Evolutionary conservation across 2,797 vertebrate species (phyloP).

Genomic region (Oreochromis mossambicus): DNA sequence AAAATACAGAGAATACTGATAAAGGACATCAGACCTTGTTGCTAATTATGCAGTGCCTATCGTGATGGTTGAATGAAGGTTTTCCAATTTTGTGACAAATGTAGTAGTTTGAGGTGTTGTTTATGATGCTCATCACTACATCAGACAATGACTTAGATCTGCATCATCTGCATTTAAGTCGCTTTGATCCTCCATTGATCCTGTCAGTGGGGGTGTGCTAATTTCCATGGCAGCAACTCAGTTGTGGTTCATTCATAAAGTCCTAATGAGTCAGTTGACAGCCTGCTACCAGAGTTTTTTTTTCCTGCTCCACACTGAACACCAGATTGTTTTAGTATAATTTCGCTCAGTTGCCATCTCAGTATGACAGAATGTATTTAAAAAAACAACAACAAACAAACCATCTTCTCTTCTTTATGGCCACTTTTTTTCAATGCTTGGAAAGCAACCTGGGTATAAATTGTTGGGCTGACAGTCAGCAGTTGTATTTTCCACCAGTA

Average conservation of each 20-base stretch:
- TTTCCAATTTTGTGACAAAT: neutral
- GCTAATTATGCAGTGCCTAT: neutral
- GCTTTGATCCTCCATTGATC: neutral
- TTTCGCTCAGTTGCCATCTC: neutral
- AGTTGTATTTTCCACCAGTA: neutral
- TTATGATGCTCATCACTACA: neutral
- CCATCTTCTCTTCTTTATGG: neutral
- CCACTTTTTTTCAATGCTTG: neutral
- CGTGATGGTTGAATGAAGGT: neutral
- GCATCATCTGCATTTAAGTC: neutral
- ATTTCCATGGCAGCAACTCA: neutral
- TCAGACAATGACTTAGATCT: neutral
- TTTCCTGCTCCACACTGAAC: neutral
- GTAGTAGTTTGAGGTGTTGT: neutral
- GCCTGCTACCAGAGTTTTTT: neutral
- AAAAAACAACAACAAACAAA: neutral
- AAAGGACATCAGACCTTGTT: neutral
- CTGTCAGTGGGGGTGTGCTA: neutral
- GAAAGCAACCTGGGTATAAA: neutral
- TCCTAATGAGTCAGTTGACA: neutral
- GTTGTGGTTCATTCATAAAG: neutral
- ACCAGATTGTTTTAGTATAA: neutral
- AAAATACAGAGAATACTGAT: neutral
- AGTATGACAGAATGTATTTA: neutral
- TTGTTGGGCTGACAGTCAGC: neutral